Conservation (phyloP, 2,797 vertebrate species). For the Pipistrellus kuhlii region DNA sequence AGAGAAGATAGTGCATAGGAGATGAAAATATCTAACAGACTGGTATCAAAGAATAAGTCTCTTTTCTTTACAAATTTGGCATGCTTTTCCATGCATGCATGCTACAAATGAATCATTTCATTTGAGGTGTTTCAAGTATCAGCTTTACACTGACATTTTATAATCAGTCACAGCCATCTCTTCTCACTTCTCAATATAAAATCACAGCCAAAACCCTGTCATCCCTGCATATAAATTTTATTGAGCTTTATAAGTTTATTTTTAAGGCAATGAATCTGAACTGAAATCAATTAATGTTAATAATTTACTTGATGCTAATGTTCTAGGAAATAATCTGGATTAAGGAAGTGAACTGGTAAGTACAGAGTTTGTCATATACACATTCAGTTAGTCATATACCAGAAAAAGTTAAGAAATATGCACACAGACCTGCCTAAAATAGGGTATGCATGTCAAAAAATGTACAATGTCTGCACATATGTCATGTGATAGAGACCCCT, state of each 20-base stretch:
- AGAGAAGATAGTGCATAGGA: not conserved
- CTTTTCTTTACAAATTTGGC: not conserved
- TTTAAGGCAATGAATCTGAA: constrained; percentile 23
- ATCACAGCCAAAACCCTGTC: not conserved
- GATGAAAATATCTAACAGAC: not conserved
- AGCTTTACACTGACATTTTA: not conserved
- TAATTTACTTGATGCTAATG: not conserved
- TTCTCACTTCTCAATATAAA: constrained; percentile 30
- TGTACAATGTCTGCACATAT: not conserved
- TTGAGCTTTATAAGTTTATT: not conserved
- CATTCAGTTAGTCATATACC: not conserved
- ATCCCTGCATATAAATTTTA: not conserved
- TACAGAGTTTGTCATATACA: not conserved
- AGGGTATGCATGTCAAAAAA: not conserved
- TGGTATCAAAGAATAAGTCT: constrained; percentile 22
- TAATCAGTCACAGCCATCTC: not conserved
- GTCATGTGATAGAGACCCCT: not conserved
- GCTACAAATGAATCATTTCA: constrained; percentile 26
- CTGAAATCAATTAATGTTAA: not conserved
- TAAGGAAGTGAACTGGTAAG: not conserved
- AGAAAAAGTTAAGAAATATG: not conserved
- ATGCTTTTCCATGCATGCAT: not conserved
- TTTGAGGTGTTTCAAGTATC: constrained; percentile 17
- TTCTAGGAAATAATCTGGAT: not conserved
- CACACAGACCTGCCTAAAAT: not conserved